Conservation (phyloP, 2,113 vertebrate species). For the Pipa parva region DNA sequence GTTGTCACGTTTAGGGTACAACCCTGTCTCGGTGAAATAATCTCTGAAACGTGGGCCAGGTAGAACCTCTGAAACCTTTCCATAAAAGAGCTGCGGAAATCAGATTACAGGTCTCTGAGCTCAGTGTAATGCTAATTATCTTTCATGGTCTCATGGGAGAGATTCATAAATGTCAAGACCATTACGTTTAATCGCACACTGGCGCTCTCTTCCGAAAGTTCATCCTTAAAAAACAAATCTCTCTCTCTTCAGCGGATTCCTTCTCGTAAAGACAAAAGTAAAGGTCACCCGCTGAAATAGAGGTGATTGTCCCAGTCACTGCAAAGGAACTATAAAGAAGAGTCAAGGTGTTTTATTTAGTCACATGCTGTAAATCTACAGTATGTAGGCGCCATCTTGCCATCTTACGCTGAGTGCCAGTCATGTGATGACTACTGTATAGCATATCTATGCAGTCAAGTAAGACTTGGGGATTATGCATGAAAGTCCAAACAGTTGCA, state of each 20-base stretch:
- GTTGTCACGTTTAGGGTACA: not conserved
- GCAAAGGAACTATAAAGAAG: not conserved
- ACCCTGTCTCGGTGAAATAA: not conserved
- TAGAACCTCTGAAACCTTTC: not conserved
- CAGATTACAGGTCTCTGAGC: not conserved
- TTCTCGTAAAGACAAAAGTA: not conserved
- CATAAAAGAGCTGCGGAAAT: not conserved
- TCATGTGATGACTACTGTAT: too few species aligned
- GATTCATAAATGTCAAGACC: constrained; percentile 17
- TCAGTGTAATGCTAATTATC: constrained; percentile 1
- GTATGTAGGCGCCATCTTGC: too few species aligned
- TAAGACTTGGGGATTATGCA: too few species aligned
- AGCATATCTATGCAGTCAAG: too few species aligned
- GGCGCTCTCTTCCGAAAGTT: constrained; percentile 2
- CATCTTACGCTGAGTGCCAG: too few species aligned
- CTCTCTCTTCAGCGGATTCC: not conserved
- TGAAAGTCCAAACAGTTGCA: too few species aligned
- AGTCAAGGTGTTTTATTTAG: not conserved
- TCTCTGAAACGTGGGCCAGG: not conserved
- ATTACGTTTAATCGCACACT: constrained; percentile 2
- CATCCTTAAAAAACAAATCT: constrained; percentile 1
- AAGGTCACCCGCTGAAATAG: not conserved
- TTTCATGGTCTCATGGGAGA: constrained; percentile 5
- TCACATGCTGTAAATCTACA: not conserved
- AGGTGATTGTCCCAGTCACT: not conserved